Percentiles rank a stretch among this genome's conserved stretches.
Conservation (phyloP, 2,888 invertebrate species). For the Amphipoea oculea region DNA sequence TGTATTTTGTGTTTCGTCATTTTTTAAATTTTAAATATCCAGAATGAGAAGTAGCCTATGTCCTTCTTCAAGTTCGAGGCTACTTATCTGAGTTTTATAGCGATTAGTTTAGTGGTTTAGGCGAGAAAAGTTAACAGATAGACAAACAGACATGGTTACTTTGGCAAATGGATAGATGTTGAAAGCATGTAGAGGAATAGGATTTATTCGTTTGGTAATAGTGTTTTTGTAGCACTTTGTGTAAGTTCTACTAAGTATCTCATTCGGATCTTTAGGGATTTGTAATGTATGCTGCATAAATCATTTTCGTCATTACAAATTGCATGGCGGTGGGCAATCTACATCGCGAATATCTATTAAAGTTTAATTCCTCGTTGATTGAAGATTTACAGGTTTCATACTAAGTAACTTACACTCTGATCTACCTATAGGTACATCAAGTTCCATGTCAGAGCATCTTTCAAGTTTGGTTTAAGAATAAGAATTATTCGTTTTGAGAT, state of each 20-base stretch:
- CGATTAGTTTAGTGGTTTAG: background rate
- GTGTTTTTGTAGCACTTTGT: background rate
- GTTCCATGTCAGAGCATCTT: background rate
- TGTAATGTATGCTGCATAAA: slow-evolving; percentile 1
- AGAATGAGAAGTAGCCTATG: background rate
- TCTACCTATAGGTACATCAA: background rate
- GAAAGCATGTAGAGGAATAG: slow-evolving; percentile 4
- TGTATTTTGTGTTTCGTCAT: background rate
- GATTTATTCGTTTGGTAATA: background rate
- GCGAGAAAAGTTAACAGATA: background rate
- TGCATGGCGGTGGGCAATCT: background rate
- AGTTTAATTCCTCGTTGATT: background rate
- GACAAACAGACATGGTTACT: too few species aligned
- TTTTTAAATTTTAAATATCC: background rate
- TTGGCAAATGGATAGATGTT: background rate
- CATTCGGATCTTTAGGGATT: slow-evolving; percentile 8
- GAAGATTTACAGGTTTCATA: too few species aligned
- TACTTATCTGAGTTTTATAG: background rate
- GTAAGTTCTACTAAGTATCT: background rate
- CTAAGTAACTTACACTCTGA: background rate
- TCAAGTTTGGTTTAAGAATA: too few species aligned
- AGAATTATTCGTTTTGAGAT: too few species aligned
- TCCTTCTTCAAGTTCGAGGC: background rate
- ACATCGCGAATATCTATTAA: background rate
- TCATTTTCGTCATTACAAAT: background rate